Conservation (phyloP, 1,140 invertebrate genomes). For the Cotesia typhae region DNA sequence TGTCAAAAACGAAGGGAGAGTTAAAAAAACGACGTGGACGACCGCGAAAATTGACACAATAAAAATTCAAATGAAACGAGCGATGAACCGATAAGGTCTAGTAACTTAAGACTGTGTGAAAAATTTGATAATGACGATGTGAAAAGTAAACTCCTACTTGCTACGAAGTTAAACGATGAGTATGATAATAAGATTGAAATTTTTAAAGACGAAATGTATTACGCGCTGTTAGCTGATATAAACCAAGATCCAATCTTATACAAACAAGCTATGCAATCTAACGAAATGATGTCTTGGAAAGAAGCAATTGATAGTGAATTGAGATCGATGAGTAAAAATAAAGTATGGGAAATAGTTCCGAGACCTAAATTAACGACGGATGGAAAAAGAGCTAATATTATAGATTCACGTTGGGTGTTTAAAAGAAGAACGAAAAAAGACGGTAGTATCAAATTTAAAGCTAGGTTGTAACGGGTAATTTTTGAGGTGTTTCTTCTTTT, state of each 20-base stretch:
- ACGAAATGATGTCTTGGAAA: conserved; percentile 4
- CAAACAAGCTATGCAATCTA: not conserved
- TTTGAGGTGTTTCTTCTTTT: no score
- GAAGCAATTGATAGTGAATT: conserved; percentile 8
- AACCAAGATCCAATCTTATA: conserved; percentile 4
- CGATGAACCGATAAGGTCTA: not conserved
- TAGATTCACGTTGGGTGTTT: not conserved
- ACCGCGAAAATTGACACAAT: not conserved
- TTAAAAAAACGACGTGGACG: not conserved
- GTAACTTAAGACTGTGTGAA: not conserved
- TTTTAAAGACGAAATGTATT: conserved; percentile 5
- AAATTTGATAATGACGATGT: not conserved
- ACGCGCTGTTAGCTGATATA: not conserved
- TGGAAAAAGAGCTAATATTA: not conserved
- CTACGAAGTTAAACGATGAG: conserved; percentile 1
- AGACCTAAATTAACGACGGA: conserved; percentile 3
- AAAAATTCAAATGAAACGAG: not conserved
- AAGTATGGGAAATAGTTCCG: conserved; percentile 11
- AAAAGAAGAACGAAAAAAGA: no score
- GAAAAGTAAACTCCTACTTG: not conserved
- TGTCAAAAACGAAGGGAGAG: conserved; percentile 9
- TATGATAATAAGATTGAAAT: not conserved
- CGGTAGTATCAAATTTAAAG: no score
- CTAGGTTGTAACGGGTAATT: no score
- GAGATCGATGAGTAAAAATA: conserved; percentile 9